Evolutionary conservation across 2,888 invertebrate species (phyloP).

Genomic region (Tryphoninae sp.): DNA sequence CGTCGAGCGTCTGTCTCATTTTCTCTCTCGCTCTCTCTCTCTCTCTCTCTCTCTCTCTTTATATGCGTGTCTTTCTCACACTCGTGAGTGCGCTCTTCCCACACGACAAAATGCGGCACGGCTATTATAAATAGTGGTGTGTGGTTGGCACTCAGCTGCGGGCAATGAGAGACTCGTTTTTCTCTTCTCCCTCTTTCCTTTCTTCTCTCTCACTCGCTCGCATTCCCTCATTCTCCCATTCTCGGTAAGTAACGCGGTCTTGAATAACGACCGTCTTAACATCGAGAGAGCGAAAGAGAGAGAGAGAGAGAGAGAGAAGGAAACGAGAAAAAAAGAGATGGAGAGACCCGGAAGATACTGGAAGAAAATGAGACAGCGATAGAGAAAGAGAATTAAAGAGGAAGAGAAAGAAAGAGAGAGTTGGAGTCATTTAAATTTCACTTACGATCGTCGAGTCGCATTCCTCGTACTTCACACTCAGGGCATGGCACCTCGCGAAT

Average conservation of each 20-base stretch:
- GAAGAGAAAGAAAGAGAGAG: slow-evolving; percentile 8
- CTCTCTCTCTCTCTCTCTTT: slow-evolving; percentile 8
- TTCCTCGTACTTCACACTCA: too few species aligned
- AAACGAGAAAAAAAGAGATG: slow-evolving; percentile 43
- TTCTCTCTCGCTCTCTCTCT: slow-evolving; percentile 21
- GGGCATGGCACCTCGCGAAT: too few species aligned
- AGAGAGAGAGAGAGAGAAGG: slow-evolving; percentile 12
- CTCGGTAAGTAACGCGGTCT: not conserved
- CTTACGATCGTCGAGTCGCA: not conserved
- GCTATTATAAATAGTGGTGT: slow-evolving; percentile 50
- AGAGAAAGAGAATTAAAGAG: slow-evolving; percentile 13
- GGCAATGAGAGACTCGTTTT: slow-evolving; percentile 19
- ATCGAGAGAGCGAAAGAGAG: slow-evolving; percentile 7
- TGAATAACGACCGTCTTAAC: not conserved
- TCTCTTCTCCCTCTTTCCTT: not conserved
- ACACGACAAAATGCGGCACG: not conserved
- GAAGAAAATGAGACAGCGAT: slow-evolving; percentile 31
- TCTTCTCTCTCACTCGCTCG: not conserved
- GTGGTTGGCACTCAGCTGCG: slow-evolving; percentile 34
- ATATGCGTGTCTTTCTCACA: not conserved
- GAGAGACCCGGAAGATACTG: slow-evolving; percentile 41
- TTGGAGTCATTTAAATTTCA: slow-evolving; percentile 7
- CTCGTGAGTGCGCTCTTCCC: not conserved
- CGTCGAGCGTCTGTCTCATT: slow-evolving; percentile 7
- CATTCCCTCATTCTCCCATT: not conserved